phyloP scores from a whole-genome alignment of 2,888 invertebrate genomes.

The Diarsia dahlii region DNA sequence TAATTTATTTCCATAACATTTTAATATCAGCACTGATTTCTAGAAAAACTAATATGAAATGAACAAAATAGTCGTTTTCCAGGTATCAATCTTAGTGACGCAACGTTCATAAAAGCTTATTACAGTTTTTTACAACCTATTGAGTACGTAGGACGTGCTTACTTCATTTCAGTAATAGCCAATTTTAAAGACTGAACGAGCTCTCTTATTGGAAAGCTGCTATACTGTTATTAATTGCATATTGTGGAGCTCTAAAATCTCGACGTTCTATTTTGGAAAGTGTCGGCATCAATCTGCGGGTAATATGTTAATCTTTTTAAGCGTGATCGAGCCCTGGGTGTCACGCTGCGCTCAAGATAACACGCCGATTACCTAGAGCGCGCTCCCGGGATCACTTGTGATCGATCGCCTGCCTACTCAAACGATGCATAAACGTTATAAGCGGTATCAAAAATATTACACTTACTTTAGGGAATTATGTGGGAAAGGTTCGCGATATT shows the following conservation, averaged over 20 bases:
- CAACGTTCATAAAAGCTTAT: slow-evolving; percentile 43
- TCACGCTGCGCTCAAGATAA: slow-evolving; percentile 76
- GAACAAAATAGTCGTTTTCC: slow-evolving; percentile 4
- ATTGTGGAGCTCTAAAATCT: slow-evolving; percentile 70
- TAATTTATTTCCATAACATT: neutral
- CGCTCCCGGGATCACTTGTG: slow-evolving; percentile 64
- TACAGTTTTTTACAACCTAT: slow-evolving; percentile 42
- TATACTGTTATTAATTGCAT: slow-evolving; percentile 74
- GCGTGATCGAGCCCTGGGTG: slow-evolving; percentile 76
- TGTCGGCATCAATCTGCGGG: slow-evolving; percentile 75
- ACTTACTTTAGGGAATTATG: slow-evolving; percentile 36
- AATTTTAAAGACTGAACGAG: slow-evolving; percentile 78
- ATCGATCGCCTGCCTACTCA: slow-evolving; percentile 75
- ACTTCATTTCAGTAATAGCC: slow-evolving; percentile 75
- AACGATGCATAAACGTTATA: slow-evolving; percentile 45
- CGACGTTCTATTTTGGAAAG: slow-evolving; percentile 67
- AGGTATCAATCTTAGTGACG: slow-evolving; percentile 14
- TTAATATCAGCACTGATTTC: neutral
- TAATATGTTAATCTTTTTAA: slow-evolving; percentile 83
- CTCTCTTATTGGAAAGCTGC: slow-evolving; percentile 74
- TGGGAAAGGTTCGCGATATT: slow-evolving; percentile 8
- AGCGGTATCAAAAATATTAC: slow-evolving; percentile 38
- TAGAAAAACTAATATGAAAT: neutral
- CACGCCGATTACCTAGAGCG: slow-evolving; percentile 72
- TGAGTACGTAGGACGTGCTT: slow-evolving; percentile 61